Conservation (phyloP, 2,888 invertebrate species). For the Melanargia galathea region DNA sequence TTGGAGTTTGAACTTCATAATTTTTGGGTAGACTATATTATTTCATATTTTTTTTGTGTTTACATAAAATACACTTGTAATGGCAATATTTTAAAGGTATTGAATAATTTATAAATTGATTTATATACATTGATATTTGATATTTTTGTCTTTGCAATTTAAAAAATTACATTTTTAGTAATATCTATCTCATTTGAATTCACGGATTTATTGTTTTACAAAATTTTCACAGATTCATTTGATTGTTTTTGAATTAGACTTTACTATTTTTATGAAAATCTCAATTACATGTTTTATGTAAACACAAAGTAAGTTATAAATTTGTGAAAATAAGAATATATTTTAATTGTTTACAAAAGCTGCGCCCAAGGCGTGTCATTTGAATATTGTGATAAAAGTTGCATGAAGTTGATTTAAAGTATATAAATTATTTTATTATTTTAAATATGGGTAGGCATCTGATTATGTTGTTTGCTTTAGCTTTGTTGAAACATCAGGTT, state of each 20-base stretch:
- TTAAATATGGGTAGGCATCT: constrained; percentile 39
- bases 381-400: constrained; percentile 66
- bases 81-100: not conserved
- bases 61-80: constrained; percentile 40
- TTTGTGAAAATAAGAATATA: constrained; percentile 30
- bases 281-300: constrained; percentile 27
- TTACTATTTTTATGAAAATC: not conserved
- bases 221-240: no score
- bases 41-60: constrained; percentile 44
- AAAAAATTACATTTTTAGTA: no score
- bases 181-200: no score
- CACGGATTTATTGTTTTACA: no score
- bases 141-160: no score
- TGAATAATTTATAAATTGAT: not conserved
- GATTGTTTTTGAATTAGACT: no score
- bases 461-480: constrained; percentile 32
- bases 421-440: constrained; percentile 43
- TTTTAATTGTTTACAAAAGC: constrained; percentile 36
- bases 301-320: constrained; percentile 27
- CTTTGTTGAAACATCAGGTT: constrained; percentile 35
- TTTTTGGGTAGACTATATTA: constrained; percentile 51
- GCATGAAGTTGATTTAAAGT: constrained; percentile 51
- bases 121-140: no score
- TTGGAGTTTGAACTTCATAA: constrained; percentile 35
- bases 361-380: constrained; percentile 72